phyloP scores from a whole-genome alignment of 1,140 invertebrate genomes.

The Leptonema lineaticorne region DNA sequence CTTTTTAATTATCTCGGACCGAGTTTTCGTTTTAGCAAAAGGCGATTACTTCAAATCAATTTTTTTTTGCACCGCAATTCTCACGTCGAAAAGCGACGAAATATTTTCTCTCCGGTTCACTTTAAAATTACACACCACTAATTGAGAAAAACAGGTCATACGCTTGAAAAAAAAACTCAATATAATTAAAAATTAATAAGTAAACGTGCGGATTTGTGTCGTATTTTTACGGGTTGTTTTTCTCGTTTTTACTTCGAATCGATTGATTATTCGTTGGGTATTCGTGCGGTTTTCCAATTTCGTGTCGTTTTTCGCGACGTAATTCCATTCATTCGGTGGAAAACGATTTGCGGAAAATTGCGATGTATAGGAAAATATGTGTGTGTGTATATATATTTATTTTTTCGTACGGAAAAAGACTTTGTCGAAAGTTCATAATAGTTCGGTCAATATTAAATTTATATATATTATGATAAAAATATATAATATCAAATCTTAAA shows the following conservation, averaged over 20 bases:
- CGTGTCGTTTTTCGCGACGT: neutral
- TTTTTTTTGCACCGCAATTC: too few species aligned
- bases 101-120: too few species aligned
- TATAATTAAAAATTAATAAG: neutral
- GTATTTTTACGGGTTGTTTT: neutral
- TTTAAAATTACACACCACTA: neutral
- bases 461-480: too few species aligned
- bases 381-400: neutral
- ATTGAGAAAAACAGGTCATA: neutral
- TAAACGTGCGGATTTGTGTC: neutral
- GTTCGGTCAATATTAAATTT: too few species aligned
- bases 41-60: slow-evolving; percentile 9
- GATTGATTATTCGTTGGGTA: neutral
- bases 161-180: neutral
- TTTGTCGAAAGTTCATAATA: too few species aligned
- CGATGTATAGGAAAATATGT: neutral
- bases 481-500: too few species aligned
- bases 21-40: neutral
- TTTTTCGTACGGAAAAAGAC: too few species aligned
- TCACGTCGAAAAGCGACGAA: too few species aligned
- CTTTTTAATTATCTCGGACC: slow-evolving; percentile 6
- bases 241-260: neutral
- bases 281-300: neutral
- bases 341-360: neutral
- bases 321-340: neutral